Base-by-base conservation (phyloP, 2,113 vertebrate species). In the Plectropomus leopardus region DNA sequence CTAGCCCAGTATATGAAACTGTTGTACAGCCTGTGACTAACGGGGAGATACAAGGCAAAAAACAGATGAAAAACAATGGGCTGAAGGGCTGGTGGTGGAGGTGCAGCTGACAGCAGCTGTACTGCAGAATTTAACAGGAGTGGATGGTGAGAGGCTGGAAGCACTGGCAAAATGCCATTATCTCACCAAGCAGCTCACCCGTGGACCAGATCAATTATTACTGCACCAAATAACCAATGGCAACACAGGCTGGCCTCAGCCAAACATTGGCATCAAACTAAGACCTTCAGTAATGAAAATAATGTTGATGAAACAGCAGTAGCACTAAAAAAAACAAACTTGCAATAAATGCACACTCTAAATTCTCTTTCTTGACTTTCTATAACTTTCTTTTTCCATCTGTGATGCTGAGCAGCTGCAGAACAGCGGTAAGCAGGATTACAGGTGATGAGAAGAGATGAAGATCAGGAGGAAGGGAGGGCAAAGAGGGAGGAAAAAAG, bases 391-490 rank as follows among this genome's bases (percentile, higher is more conserved):
- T 84, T 23, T 78, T 74, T 65, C 80, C 44, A 42, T 68, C 45
- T 78, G 76, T 45, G 64, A 77, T 77, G 5, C 47, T 3, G 59
- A 92, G 72, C 64, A 88, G 79, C 83, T 88, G 72, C 54, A 40
- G 72, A 84, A 80, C 82, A 83, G 14, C 34, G 1, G 76, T 71
- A 69, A 86, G 64, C 64, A 83, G 72, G 55, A 86, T 80, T 88
- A 84, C 87, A 89, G 87, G 84, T 85, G 83, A 73, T 44, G 83
- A 72, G 57, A 47, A 34, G 59, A 47, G 51, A 61, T 40, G 15
- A 48, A 58, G 42, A 28, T 30, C 16, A 13, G 28, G 23, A 5
- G 26, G 26, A 32, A 54, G 10, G 34, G 44, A 24, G 26, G 19
- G 0, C 13, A 48, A 44, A 50, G 2, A 30, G 15, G 21, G n/a